Base-by-base conservation (phyloP, 2,797 vertebrate species). In the Miichthys miiuy region DNA sequence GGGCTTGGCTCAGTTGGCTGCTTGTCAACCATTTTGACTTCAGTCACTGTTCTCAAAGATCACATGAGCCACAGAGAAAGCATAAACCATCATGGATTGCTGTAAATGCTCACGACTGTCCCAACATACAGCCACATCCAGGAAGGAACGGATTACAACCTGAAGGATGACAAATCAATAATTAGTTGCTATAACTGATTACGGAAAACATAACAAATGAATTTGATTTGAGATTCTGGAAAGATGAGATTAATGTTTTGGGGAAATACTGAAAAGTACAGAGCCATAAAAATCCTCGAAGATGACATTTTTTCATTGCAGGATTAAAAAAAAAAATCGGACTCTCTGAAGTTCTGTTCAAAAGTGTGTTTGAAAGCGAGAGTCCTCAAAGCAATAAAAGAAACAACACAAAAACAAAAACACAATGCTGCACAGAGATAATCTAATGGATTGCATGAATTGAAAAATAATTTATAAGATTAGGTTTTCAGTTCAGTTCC, bases 1-100 rank as follows among this genome's bases (percentile, higher is more conserved):
- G 89, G 87, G 89, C 89, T 91, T 70, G 90, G 89, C 87, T 91
- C 84, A 56, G 17, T 86, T 77, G 84, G 78, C 79, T 58, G 70
- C 54, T 55, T 46, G 71, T 85, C 87, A 87, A 82, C 83, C 86
- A 75, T 83, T 80, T 83, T 87, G 62, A 82, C 80, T 87, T 74
- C 70, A 81, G 76, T 72, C 62, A 18, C 61, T 81, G 75, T 55
- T 83, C 71, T 82, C 66, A 30, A 8, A 80, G 72, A 70, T 18
- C 79, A 73, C 81, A 76, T 60, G 75, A n/a, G 60, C 63, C 75
- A 23, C 57, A 47, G 55, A 66, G 47, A 51, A 57, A 72, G n/a
- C 67, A 60, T 34, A 34, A 70, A 63, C 38, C 77, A 38, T 57
- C 74, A 48, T 47, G 41, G 63, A 50, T 20, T 6, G 0, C 25